Evolutionary conservation across 2,888 invertebrate genomes (phyloP), one percentile per base, ranked within the genome.

Genomic region (Gortyna flavago): DNA sequence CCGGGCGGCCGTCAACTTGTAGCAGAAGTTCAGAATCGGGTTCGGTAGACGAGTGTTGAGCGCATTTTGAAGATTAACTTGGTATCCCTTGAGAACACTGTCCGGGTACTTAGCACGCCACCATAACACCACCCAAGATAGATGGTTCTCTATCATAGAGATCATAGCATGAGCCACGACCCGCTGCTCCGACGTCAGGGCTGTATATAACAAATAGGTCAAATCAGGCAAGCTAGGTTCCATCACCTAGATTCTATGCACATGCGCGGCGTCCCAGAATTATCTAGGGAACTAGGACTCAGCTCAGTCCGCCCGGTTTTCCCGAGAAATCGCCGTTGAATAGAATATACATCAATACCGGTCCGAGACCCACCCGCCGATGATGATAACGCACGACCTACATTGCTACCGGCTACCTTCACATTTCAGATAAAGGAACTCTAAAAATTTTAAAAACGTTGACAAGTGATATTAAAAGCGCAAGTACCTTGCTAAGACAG

Each of bases 41-140:
- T 98, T 98, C 77, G 99, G 99, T 95, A 99, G 97, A 92, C 98
- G 98, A 67, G 98, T 98, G 92, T 99, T 99, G 87, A 99, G 97
- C 29, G 98, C 98, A 93, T 98, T 98, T 94, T 99, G 99, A 90
- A 99, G 97, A 94, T 99, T 99, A 89, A 99, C 97, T 97, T 99
- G 99, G 97, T 99, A 99, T 59, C 99, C 99, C 96, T 98, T 98
- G 93, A 99, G 97, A 87, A 98, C 98, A 92, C 98, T 97, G 90
- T 99, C 98, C n/a, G 99, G 98, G 93, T 98, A 98, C 97, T 99
- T 99, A 92, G 98, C 98, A 91, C 99, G 98, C 99, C 99, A 99
- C 97, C 98, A 99, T 94, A 98, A 97, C 80, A 98, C 97, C 89
- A 99, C 98, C 99, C 99, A 99, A 77, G 98, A 98, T 64, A 99